Evolutionary conservation across 2,888 invertebrate genomes (phyloP), one percentile per base, ranked within the genome.

Genomic region (Cacoxenus indagator): DNA sequence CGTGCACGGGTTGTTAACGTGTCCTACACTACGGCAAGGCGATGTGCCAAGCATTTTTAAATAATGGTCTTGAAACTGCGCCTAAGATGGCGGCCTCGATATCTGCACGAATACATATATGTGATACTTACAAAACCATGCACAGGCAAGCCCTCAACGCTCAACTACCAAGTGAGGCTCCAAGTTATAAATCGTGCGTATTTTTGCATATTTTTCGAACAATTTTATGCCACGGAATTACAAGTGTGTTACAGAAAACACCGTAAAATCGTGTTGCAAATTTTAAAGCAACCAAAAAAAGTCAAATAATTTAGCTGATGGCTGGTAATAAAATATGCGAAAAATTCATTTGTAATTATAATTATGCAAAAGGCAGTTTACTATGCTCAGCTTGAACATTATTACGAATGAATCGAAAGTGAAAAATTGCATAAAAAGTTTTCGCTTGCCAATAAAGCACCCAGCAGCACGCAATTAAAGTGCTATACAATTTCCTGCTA

Each of bases 1-100:
- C 11, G 51, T 61, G 37, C 29, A 22, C 19, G 37, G 6, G 57
- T 29, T 61, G 61, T 9, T 26, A 17, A 14, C 27, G 8, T 27
- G 11, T 1, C 61, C 37, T 43, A 22, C 24, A 19, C 9, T 43
- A 43, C 43, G 43, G 22, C 19, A 37, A 19, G 4, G 37, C 24
- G 0, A 70, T 73, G 78, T 74, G 75, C 70, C 72, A 74, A 71
- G 78, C 83, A 80, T 80, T 78, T 77, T 81, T 83, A 83, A 83
- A 73, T 83, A 80, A 83, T 77, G 37, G 3, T 59, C 29, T 37
- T 37, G 37, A 37, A 11, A 14, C 9, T 37, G 37, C 37, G 8
- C 37, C 14, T 37, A 37, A 37, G 37, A 37, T 37, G 9, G 54
- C 26, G 22, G 24, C 9, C 24, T 24, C 11, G 54, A 11, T 8